These are phyloP conservation scores for Dexiosoma caninum DNA, from an alignment of 2,888 invertebrate species.

Conservation along the genomic window DNA sequence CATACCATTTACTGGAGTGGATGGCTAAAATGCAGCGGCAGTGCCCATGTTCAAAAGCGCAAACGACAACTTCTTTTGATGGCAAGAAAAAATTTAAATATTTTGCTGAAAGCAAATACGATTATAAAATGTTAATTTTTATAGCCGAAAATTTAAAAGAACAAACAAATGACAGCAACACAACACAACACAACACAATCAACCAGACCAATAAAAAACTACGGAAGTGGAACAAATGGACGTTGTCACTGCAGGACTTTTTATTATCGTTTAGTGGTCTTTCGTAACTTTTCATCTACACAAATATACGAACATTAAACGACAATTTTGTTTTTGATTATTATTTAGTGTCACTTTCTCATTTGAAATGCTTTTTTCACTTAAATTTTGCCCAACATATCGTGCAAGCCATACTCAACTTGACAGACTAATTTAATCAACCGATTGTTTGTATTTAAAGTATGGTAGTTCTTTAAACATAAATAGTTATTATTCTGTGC, in stretches of 20 bases:
- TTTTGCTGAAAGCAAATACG: conserved; percentile 33
- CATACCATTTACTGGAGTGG: neutral
- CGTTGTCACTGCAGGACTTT: conserved; percentile 46
- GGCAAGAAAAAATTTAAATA: conserved; percentile 13
- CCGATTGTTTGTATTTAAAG: too few relatives aligned
- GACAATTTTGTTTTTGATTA: conserved; percentile 26
- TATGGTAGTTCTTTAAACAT: too few relatives aligned
- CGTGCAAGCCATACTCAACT: neutral
- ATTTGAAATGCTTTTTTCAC: neutral
- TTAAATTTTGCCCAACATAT: neutral
- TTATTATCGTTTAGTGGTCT: conserved; percentile 34
- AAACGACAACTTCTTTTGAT: conserved; percentile 21
- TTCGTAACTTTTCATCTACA: conserved; percentile 17
- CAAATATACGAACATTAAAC: conserved; percentile 12
- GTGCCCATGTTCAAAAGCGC: conserved; percentile 23
- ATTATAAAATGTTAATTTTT: conserved; percentile 56
- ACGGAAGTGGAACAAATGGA: conserved; percentile 57
- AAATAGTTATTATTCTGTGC: too few relatives aligned
- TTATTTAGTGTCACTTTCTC: conserved; percentile 23
- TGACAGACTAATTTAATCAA: too few relatives aligned
- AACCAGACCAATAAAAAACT: conserved; percentile 2
- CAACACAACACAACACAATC: neutral
- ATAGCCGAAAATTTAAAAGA: conserved; percentile 14
- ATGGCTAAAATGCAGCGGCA: neutral
- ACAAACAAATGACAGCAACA: neutral